phyloP scores from a whole-genome alignment of 2,113 vertebrate species.

The Coregonus clupeaformis region DNA sequence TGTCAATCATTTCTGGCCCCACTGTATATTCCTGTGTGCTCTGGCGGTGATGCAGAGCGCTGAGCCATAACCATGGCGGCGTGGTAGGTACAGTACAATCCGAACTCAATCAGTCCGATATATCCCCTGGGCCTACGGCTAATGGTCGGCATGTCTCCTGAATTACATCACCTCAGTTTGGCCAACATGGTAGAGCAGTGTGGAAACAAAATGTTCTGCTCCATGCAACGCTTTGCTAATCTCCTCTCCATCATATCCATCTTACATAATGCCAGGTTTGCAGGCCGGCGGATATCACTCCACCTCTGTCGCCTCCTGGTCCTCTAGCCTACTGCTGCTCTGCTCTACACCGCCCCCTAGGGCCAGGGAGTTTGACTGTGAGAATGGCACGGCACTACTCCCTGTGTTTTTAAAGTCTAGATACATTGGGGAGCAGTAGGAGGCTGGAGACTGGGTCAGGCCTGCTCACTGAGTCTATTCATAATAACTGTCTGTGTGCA shows the following conservation, averaged over 20 bases:
- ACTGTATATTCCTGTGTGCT: no score
- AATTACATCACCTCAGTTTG: constrained; percentile 67
- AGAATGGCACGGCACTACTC: no score
- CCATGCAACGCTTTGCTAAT: constrained; percentile 68
- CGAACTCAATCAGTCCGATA: no score
- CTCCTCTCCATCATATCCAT: constrained; percentile 54
- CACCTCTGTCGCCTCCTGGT: background rate
- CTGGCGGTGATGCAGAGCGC: background rate
- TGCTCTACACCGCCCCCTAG: background rate
- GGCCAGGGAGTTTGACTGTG: background rate
- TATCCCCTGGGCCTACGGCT: background rate
- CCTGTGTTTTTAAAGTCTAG: no score
- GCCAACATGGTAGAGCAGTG: constrained; percentile 62
- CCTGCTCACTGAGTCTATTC: no score
- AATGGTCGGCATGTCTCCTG: background rate
- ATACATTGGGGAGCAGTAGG: background rate
- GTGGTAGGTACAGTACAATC: no score
- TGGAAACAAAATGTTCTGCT: constrained; percentile 74
- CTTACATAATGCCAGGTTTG: constrained; percentile 47
- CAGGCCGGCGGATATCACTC: constrained; percentile 2
- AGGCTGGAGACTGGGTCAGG: no score
- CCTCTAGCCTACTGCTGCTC: background rate
- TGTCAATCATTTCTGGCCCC: no score
- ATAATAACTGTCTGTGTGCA: background rate
- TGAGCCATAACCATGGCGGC: background rate